These are phyloP conservation scores for Ahaetulla prasina DNA, from an alignment of 2,113 vertebrate genomes.

Conservation along the genomic window DNA sequence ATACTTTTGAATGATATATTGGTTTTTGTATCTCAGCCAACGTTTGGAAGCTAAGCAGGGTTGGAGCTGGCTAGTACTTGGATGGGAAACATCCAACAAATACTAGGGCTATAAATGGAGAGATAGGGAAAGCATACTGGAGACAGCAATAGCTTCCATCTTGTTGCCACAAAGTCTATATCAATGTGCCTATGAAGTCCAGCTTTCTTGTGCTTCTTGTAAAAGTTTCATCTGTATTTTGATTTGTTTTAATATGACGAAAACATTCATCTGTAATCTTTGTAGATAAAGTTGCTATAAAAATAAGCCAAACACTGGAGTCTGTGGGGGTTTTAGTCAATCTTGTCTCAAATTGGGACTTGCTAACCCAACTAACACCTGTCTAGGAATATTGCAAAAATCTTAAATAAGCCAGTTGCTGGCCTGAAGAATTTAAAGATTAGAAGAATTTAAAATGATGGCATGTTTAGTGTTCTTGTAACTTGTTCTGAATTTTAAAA, in stretches of 20 bases:
- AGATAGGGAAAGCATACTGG: neutral
- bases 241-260: neutral
- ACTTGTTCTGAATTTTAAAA: neutral
- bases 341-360: neutral
- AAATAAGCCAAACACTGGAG: neutral
- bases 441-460: neutral
- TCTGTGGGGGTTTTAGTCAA: neutral
- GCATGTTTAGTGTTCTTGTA: neutral
- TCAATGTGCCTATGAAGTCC: neutral
- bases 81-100: neutral
- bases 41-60: neutral
- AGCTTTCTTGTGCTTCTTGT: neutral
- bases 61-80: neutral
- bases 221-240: neutral
- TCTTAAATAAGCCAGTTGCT: neutral
- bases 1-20: neutral
- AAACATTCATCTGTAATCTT: neutral
- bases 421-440: neutral
- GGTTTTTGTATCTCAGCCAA: neutral
- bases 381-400: neutral
- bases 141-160: neutral
- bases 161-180: neutral
- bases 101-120: neutral
- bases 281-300: neutral
- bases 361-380: neutral